A percentile compares a stretch with the other conserved stretches of the same genome.
phyloP scores from a whole-genome alignment of 64 coral and sea anemone genomes.

The Stichodactyla helianthus region DNA sequence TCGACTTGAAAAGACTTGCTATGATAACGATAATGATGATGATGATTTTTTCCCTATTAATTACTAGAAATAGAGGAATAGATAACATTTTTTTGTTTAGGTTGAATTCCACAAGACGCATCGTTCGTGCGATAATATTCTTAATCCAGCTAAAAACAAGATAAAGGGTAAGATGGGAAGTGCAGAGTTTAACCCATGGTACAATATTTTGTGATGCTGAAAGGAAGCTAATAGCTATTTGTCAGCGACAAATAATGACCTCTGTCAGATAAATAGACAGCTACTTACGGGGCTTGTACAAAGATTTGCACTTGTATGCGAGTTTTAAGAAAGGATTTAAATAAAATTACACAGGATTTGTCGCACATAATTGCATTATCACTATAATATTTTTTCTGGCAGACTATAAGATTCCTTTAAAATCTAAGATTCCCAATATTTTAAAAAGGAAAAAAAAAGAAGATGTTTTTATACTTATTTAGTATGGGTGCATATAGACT shows the following conservation, averaged over 20 bases:
- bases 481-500: too few relatives aligned
- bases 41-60: too few relatives aligned
- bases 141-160: background rate
- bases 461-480: too few relatives aligned
- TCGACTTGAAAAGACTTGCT: too few relatives aligned
- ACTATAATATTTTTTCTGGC: too few relatives aligned
- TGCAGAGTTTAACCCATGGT: background rate
- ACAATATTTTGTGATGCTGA: background rate
- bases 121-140: background rate
- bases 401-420: background rate
- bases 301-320: background rate
- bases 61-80: too few relatives aligned
- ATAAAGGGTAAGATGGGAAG: background rate
- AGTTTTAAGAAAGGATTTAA: background rate
- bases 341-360: too few relatives aligned
- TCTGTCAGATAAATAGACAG: background rate
- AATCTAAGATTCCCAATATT: background rate
- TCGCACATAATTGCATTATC: too few relatives aligned
- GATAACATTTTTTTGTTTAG: too few relatives aligned
- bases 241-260: background rate
- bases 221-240: conserved; percentile 9
- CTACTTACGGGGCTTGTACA: background rate
- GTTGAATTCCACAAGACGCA: too few relatives aligned
- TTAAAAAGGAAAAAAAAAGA: too few relatives aligned
- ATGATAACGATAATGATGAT: too few relatives aligned